phyloP scores from a whole-genome alignment of 2,797 vertebrate species.

The Platalea minor region DNA sequence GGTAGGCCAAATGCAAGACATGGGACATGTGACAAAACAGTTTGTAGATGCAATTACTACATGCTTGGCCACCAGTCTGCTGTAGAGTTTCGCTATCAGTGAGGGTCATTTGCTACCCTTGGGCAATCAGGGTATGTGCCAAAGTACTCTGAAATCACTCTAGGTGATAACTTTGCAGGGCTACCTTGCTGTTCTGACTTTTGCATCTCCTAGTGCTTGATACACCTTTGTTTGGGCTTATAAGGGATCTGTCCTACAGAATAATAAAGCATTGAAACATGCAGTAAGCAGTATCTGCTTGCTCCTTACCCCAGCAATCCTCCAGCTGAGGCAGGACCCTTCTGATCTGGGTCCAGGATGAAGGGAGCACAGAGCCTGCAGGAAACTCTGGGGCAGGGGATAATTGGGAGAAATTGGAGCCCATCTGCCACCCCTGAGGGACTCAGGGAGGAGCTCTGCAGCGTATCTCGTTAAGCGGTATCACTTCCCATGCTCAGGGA shows the following conservation, averaged over 20 bases:
- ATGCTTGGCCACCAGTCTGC: background rate
- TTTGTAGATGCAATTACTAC: background rate
- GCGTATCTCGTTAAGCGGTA: accelerated
- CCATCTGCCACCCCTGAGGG: background rate
- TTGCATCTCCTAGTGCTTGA: background rate
- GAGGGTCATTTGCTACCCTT: background rate
- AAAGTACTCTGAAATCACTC: background rate
- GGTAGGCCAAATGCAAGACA: constrained; percentile 75
- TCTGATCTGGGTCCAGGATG: background rate
- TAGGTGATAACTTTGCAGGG: background rate
- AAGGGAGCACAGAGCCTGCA: background rate
- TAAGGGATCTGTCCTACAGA: background rate
- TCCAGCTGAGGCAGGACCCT: background rate
- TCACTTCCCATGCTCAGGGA: background rate
- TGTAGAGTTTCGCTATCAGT: background rate
- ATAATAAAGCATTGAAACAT: background rate
- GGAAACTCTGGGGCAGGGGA: background rate
- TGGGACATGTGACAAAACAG: background rate
- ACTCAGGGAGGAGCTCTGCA: background rate
- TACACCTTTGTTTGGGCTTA: background rate
- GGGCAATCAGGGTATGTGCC: background rate
- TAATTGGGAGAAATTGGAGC: background rate
- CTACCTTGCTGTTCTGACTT: background rate
- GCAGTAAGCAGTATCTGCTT: background rate
- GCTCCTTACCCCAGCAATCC: background rate